Evolutionary conservation across 37 sponge, comb jelly and placozoan genomes (phyloP).

Genomic region (Mnemiopsis leidyi): DNA sequence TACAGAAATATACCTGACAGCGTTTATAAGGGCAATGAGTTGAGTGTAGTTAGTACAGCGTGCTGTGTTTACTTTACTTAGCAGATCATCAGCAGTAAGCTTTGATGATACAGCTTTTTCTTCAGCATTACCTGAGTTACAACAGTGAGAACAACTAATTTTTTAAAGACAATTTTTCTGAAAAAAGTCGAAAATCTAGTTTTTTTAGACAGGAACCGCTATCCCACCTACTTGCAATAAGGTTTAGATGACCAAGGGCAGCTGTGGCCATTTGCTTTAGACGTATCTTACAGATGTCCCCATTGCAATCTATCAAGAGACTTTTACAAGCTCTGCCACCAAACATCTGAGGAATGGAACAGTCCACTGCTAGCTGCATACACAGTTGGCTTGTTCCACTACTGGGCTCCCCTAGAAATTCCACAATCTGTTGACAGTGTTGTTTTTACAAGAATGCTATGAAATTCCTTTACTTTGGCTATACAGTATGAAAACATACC

Average conservation of each 20-base stretch:
- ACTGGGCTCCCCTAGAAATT: constrained; percentile 35
- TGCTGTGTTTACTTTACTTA: neutral
- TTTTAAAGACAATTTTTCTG: too few species aligned
- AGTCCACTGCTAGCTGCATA: constrained; percentile 11
- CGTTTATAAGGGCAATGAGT: neutral
- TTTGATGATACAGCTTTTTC: neutral
- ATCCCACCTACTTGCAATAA: neutral
- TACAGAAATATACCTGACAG: neutral
- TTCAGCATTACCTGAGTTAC: neutral
- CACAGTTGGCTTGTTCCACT: constrained; percentile 53
- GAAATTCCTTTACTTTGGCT: too few species aligned
- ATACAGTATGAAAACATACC: too few species aligned
- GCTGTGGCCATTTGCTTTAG: neutral
- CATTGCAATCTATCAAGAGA: constrained; percentile 8
- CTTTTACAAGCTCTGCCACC: neutral
- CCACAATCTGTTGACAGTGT: neutral
- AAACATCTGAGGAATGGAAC: neutral
- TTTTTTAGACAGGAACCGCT: too few species aligned
- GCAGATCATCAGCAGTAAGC: neutral
- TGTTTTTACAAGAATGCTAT: too few species aligned
- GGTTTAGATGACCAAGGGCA: neutral
- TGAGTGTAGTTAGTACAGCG: constrained; percentile 51
- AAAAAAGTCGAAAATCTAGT: too few species aligned
- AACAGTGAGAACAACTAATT: too few species aligned
- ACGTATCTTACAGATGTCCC: neutral